phyloP scores from a whole-genome alignment of 2,888 invertebrate genomes.

The Agrenia bidenticulata region DNA sequence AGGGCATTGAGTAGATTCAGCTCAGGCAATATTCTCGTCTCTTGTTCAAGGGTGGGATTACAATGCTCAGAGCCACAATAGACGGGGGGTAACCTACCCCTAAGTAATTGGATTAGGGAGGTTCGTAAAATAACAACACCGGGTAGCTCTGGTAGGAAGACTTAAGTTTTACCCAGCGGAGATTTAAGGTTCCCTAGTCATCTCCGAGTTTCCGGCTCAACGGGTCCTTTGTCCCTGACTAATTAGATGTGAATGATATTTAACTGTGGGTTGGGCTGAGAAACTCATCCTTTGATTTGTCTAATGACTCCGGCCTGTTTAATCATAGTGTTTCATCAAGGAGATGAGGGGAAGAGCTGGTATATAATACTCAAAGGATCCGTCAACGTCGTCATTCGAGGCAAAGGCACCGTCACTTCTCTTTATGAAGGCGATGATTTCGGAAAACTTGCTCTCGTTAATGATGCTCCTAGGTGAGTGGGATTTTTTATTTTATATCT shows the following conservation, averaged over 20 bases:
- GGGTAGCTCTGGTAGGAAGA: no score
- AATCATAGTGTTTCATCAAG: conserved; percentile 74
- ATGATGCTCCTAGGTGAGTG: conserved; percentile 75
- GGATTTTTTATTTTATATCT: not conserved
- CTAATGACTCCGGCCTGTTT: conserved; percentile 6
- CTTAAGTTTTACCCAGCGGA: no score
- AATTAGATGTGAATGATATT: conserved; percentile 6
- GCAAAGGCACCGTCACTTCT: conserved; percentile 78
- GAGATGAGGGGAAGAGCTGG: conserved; percentile 81
- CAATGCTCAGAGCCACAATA: no score
- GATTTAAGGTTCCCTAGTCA: no score
- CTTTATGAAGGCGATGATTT: conserved; percentile 83
- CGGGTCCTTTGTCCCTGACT: not conserved
- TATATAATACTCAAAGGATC: conserved; percentile 80
- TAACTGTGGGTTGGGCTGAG: not conserved
- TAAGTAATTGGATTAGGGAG: no score
- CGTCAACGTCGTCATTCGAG: conserved; percentile 80
- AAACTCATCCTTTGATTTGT: not conserved
- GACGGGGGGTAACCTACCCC: no score
- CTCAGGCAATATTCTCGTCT: no score
- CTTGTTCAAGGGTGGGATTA: no score
- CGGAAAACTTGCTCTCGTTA: conserved; percentile 80
- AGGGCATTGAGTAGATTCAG: no score
- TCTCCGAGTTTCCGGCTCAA: not conserved
- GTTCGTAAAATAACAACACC: no score